phyloP scores from a whole-genome alignment of 1,140 invertebrate genomes.

The Hyphantria cunea region DNA sequence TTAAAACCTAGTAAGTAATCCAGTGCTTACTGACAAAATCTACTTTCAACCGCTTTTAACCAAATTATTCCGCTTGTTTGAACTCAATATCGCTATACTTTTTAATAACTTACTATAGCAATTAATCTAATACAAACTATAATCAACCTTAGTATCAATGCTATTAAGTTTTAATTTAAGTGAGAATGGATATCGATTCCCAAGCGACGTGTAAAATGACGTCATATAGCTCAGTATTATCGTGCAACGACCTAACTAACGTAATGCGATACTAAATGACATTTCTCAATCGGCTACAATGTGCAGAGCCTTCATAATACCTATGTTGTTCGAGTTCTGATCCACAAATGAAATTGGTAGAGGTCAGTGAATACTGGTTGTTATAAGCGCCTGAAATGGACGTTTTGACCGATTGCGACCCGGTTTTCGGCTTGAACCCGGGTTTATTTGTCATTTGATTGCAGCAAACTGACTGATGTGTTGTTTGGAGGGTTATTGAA shows the following conservation, averaged over 20 bases:
- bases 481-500: constrained; percentile 11
- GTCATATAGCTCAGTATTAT: constrained; percentile 30
- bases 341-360: neutral
- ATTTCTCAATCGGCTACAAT: constrained; percentile 23
- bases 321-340: neutral
- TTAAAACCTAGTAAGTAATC: constrained; percentile 41
- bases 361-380: constrained; percentile 8
- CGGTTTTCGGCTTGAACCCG: constrained; percentile 31
- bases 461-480: constrained; percentile 14
- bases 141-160: constrained; percentile 10
- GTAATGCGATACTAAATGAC: constrained; percentile 33
- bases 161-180: constrained; percentile 1
- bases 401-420: constrained; percentile 37
- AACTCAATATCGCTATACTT: constrained; percentile 26
- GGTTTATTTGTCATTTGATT: constrained; percentile 35
- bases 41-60: constrained; percentile 34
- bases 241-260: constrained; percentile 24
- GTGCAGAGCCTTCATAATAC: neutral
- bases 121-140: constrained; percentile 10
- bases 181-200: constrained; percentile 12
- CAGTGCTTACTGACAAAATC: constrained; percentile 27
- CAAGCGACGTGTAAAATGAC: constrained; percentile 24
- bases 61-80: constrained; percentile 29
- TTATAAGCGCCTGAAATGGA: constrained; percentile 24
- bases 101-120: constrained; percentile 18